These are phyloP conservation scores for Synergus japonicus DNA, from an alignment of 2,888 invertebrate species.

Conservation along the genomic window DNA sequence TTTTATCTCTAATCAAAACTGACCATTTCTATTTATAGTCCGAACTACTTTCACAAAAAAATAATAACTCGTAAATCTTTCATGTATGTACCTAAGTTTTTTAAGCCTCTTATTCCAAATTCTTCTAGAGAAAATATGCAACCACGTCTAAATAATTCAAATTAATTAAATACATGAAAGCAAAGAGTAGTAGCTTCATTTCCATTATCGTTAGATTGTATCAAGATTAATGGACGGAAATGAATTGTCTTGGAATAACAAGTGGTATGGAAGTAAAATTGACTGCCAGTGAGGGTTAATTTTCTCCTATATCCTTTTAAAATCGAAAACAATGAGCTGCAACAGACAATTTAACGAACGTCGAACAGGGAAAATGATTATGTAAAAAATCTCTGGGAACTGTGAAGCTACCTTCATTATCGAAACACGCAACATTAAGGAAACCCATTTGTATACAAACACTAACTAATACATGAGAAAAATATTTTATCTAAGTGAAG, in stretches of 20 bases:
- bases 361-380: not conserved
- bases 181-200: not conserved
- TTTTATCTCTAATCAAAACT: not conserved
- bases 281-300: not conserved
- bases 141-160: not conserved
- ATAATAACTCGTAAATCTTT: not conserved
- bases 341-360: not conserved
- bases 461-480: not conserved
- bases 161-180: not conserved
- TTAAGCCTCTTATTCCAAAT: not conserved
- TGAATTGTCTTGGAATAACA: not conserved
- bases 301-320: not conserved
- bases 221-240: not conserved
- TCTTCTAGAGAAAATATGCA: not conserved
- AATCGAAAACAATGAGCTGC: not conserved
- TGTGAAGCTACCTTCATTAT: not conserved
- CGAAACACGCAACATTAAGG: not conserved
- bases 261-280: not conserved
- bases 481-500: not conserved
- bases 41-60: not conserved
- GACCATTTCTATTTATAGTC: not conserved
- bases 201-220: not conserved
- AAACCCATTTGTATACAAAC: not conserved
- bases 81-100: not conserved
- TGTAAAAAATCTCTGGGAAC: not conserved